These are phyloP conservation scores for Lacanobia oleracea DNA, from an alignment of 2,888 invertebrate genomes.

Conservation along the genomic window DNA sequence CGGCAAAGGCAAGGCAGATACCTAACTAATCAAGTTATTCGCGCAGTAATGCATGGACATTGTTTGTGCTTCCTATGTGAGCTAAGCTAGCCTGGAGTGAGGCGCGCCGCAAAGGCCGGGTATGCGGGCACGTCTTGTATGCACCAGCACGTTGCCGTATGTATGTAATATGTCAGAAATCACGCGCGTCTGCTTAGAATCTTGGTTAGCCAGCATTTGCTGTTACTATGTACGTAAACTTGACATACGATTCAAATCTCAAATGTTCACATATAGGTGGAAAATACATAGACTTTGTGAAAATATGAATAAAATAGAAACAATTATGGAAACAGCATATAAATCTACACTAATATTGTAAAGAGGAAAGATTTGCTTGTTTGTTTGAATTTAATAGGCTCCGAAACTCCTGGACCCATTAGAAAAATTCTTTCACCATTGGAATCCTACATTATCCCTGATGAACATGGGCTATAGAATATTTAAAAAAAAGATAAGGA, in stretches of 20 bases:
- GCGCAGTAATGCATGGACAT: slow-evolving; percentile 7
- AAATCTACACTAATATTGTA: too few relatives aligned
- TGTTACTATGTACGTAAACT: not conserved
- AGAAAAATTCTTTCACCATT: too few relatives aligned
- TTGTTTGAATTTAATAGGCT: too few relatives aligned
- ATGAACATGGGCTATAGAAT: too few relatives aligned
- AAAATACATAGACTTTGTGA: too few relatives aligned
- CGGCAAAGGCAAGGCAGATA: not conserved
- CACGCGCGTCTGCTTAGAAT: slow-evolving; percentile 22
- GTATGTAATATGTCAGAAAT: slow-evolving; percentile 40
- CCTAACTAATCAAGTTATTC: slow-evolving; percentile 39
- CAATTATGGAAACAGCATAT: too few relatives aligned
- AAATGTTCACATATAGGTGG: too few relatives aligned
- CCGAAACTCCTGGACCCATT: too few relatives aligned
- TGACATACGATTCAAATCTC: not conserved
- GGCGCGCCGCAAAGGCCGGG: slow-evolving; percentile 35
- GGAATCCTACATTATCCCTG: too few relatives aligned
- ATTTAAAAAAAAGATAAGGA: too few relatives aligned
- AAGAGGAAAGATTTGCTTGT: too few relatives aligned
- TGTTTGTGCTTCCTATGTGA: slow-evolving; percentile 20
- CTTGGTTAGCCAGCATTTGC: not conserved
- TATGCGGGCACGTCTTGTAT: slow-evolving; percentile 41
- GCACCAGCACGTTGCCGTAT: slow-evolving; percentile 5
- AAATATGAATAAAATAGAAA: too few relatives aligned
- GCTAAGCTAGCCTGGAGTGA: slow-evolving; percentile 18